These are phyloP conservation scores for Drosophila fungiperda DNA, from an alignment of 2,888 invertebrate species.

Conservation along the genomic window DNA sequence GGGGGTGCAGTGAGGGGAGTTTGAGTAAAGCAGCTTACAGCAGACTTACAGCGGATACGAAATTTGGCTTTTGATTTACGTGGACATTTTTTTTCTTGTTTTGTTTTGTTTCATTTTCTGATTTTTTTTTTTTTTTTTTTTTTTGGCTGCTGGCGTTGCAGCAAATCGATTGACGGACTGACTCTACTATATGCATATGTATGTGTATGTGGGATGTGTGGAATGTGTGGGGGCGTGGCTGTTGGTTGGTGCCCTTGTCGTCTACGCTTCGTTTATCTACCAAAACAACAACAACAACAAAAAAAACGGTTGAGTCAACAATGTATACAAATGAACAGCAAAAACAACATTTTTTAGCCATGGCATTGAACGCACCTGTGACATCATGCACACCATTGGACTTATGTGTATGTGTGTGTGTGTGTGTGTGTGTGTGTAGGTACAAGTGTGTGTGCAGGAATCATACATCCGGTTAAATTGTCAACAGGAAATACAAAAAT, in stretches of 20 bases:
- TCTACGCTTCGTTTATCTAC: conserved; percentile 75
- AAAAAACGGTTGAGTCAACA: conserved; percentile 61
- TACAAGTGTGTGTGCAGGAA: conserved; percentile 30
- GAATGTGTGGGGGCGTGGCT: conserved; percentile 43
- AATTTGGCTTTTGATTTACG: conserved; percentile 80
- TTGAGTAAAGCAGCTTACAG: conserved; percentile 74
- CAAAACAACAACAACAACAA: conserved; percentile 61
- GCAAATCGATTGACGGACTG: conserved; percentile 77
- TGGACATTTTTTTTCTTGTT: conserved; percentile 51
- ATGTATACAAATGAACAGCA: conserved; percentile 43
- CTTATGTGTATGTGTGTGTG: conserved; percentile 29
- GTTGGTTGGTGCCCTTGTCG: conserved; percentile 28
- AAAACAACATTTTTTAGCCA: conserved; percentile 33
- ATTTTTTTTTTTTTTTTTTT: conserved; percentile 13
- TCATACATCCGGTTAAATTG: conserved; percentile 74
- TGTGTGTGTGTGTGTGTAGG: conserved; percentile 24
- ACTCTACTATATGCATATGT: conserved; percentile 19
- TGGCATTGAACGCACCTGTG: conserved; percentile 74
- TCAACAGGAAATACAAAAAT: conserved; percentile 72
- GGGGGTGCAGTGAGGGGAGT: neutral
- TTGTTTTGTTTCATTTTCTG: conserved; percentile 39
- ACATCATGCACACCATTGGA: conserved; percentile 62
- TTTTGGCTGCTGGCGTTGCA: conserved; percentile 45
- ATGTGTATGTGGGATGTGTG: conserved; percentile 9
- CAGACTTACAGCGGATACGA: conserved; percentile 81